Base-by-base conservation (phyloP, 1,140 invertebrate species). In the Drosophila subobscura region DNA sequence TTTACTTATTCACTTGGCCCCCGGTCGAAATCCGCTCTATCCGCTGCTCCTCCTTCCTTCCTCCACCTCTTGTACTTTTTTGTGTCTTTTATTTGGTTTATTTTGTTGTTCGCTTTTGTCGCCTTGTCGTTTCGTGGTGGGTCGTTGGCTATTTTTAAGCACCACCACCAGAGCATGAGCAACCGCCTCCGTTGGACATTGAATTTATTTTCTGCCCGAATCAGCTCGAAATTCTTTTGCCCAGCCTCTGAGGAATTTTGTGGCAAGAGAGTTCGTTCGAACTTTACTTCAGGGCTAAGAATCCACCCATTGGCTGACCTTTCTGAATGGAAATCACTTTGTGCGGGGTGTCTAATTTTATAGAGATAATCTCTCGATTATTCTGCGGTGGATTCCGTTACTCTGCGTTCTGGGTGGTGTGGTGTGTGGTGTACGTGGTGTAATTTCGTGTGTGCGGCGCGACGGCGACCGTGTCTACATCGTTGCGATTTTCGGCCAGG, bases 401-500 rank as follows among this genome's bases (percentile, higher is more conserved):
- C 22, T 41, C 45, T n/a, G 5, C 14, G n/a, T 27, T 8, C 14
- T 51, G 49, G n/a, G 4, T 4, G 8, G 10, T 37, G 29, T 23
- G 27, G 40, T 52, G 55, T 46, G 37, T 63, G 40, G 16, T 57
- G 23, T 41, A 12, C 53, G 16, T 44, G 16, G 16, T 20, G 16
- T 20, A 20, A 1, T 20, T 20, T 20, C 16, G 16, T 20, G 16
- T 20, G 56, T 52, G 67, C 71, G 33, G 12, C 33, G 33, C 33
- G 33, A 37, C 33, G 33, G 77, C 74, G 80, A 68, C 46, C 67
- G 75, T 74, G 86, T 91, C 85, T 79, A 88, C 79, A 90, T 91
- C 85, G 89, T 81, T 89, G 79, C 85, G 77, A 81, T 79, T 91
- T 88, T 90, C 85, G 86, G 81, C 81, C 81, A 91, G 89, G 89